These are phyloP conservation scores for Sceloporus undulatus DNA, from an alignment of 2,113 vertebrate genomes.

Conservation along the genomic window DNA sequence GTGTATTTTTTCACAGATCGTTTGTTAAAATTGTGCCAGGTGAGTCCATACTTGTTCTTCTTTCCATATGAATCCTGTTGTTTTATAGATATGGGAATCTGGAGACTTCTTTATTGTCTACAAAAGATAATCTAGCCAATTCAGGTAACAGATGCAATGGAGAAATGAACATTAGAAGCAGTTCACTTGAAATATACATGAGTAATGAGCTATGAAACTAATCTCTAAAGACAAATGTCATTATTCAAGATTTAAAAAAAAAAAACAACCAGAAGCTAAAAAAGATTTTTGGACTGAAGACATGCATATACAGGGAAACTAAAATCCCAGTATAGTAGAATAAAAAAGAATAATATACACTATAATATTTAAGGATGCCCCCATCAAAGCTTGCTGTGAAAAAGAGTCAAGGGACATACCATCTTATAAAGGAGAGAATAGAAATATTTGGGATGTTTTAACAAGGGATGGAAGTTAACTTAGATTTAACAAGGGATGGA, in stretches of 20 bases:
- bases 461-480: neutral
- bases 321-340: neutral
- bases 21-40: slow-evolving; percentile 37
- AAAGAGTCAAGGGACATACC: too few species aligned
- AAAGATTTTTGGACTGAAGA: neutral
- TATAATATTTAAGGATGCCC: neutral
- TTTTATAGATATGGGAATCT: slow-evolving; percentile 15
- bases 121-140: slow-evolving; percentile 8
- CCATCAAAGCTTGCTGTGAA: neutral
- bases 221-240: slow-evolving; percentile 30
- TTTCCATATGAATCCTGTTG: neutral
- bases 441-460: neutral
- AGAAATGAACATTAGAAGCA: neutral
- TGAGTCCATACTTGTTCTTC: slow-evolving; percentile 29
- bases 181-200: neutral
- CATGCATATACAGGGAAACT: slow-evolving; percentile 21
- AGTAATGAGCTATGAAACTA: slow-evolving; percentile 36
- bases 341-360: neutral
- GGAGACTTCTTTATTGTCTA: slow-evolving; percentile 37
- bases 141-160: slow-evolving; percentile 28
- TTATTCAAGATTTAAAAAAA: slow-evolving; percentile 21
- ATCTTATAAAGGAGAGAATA: neutral
- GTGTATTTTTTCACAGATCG: slow-evolving; percentile 26
- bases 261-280: slow-evolving; percentile 3
- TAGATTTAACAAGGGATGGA: too few species aligned